Evolutionary conservation across 2,888 invertebrate species (phyloP), one percentile per base, ranked within the genome.

Genomic region (Tanypteryx hageni): DNA sequence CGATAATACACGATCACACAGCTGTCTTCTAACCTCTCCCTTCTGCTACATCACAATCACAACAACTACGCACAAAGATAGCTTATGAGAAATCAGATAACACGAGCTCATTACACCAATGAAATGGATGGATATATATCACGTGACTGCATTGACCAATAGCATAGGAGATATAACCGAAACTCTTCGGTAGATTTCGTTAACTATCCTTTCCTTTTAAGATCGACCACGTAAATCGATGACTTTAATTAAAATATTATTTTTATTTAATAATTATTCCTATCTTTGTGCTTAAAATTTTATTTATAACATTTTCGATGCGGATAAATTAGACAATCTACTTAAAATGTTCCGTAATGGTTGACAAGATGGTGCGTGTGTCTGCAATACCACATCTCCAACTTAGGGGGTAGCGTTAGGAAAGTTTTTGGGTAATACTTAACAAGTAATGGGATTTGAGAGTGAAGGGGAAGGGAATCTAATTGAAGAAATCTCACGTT

Each of bases 21-120:
- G 68, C 64, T 89, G 89, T 64, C 89, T 68, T 64, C 68, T 11
- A 44, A 89, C 89, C 89, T 89, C 89, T 89, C 44, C 89, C 89
- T 89, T 89, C 89, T 89, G 89, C 89, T 89, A 89, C 89, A 89
- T 68, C 89, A 89, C 89, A 89, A 89, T 68, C 89, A 89, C 89
- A 89, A 89, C 89, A 89, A 89, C 89, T 89, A 89, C 89, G 89
- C 89, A 89, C n/a, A 89, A 89, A 31, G 89, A 89, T 64, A 89
- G 89, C 89, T 89, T 89, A 5, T 44, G 89, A 89, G 89, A 89
- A 89, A 89, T 89, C 89, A 89, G 89, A 89, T 89, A 89, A 89
- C 64, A 64, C n/a, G 44, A n/a, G 31, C 1, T 61, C 31, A 44
- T 22, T 44, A 13, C 13, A 83, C 89, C 89, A 89, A 89, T 89